Evolutionary conservation across 2,797 vertebrate genomes (phyloP), one percentile per base, ranked within the genome.

Genomic region (Peromyscus nudipes): DNA sequence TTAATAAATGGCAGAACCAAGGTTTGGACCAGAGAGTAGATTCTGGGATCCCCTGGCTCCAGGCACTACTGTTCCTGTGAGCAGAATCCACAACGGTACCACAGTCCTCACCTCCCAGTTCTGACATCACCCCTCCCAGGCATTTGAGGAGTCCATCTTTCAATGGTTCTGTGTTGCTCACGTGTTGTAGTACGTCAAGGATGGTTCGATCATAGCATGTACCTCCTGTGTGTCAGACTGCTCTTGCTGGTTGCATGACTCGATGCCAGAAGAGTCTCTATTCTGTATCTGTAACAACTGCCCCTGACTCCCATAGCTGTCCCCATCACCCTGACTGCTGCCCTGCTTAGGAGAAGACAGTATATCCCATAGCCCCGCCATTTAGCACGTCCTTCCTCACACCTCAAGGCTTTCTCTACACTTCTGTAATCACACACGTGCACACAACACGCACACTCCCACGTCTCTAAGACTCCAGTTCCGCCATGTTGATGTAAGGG

Each of bases 81-180:
- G 27, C 17, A 6, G 46, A 52, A 21, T 37, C 14, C 57, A 31
- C 10, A 16, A 12, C 0, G 6, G 31, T 3, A 1, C 34, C 13
- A 1, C 31, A 12, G 73, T 40, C 34, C 9, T 46, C 21, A 3
- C 19, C 13, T 12, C 43, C 67, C 11, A 17, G 2, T 7, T 27
- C 60, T 1, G 0, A 84, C 27, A 23, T 62, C 11, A 12, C 14
- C 0, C 0, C 37, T 64, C 31, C 71, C 31, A 37, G 9, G 37
- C 0, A 1, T 2, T 27, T 10, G 34, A 8, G n/a, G 16, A 9
- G 1, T 25, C 37, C 6, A 43, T 23, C 71, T 34, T 25, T 43
- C 6, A 16, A 29, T 52, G 34, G 34, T 34, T 55, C 57, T 25
- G 12, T 8, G 11, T 1, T 55, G 46, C 27, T 80, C 67, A 10